A percentile compares a stretch with the other conserved stretches of the same genome.
These are phyloP conservation scores for Lomographa bimaculata DNA, from an alignment of 2,888 invertebrate species.

Conservation along the genomic window DNA sequence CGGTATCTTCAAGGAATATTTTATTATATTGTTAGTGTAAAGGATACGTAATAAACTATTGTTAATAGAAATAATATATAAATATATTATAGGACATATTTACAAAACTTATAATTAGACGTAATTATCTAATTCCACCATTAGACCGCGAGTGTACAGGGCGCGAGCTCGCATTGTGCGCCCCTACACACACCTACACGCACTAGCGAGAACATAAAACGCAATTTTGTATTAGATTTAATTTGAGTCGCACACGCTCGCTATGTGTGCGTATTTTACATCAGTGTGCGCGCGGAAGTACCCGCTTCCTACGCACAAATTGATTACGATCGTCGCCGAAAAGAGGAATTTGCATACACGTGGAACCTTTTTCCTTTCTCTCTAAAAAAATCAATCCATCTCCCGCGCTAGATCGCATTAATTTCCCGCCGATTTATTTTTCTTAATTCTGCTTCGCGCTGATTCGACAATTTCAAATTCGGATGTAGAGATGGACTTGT, in stretches of 20 bases:
- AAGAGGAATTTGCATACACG: constrained; percentile 79
- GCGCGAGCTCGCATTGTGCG: constrained; percentile 73
- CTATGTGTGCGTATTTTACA: constrained; percentile 45
- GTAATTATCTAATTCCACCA: constrained; percentile 47
- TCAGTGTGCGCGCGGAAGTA: constrained; percentile 57
- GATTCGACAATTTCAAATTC: constrained; percentile 20
- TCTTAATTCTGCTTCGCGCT: constrained; percentile 35
- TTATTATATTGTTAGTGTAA: too few relatives aligned
- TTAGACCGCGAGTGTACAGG: constrained; percentile 61
- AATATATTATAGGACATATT: too few relatives aligned
- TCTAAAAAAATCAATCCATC: constrained; percentile 45
- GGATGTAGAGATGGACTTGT: constrained; percentile 6
- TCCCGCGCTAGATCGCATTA: constrained; percentile 47
- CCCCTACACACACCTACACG: constrained; percentile 74
- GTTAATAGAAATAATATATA: too few relatives aligned
- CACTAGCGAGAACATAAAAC: constrained; percentile 80
- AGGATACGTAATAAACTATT: too few relatives aligned
- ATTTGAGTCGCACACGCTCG: constrained; percentile 65
- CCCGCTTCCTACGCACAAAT: constrained; percentile 79
- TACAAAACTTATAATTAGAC: constrained; percentile 34
- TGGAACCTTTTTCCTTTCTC: constrained; percentile 47
- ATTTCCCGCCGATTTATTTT: constrained; percentile 49
- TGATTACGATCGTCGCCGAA: constrained; percentile 80
- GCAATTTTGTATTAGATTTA: constrained; percentile 84
- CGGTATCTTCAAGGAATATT: too few relatives aligned